phyloP scores from a whole-genome alignment of 2,797 vertebrate species.

The Platalea minor region DNA sequence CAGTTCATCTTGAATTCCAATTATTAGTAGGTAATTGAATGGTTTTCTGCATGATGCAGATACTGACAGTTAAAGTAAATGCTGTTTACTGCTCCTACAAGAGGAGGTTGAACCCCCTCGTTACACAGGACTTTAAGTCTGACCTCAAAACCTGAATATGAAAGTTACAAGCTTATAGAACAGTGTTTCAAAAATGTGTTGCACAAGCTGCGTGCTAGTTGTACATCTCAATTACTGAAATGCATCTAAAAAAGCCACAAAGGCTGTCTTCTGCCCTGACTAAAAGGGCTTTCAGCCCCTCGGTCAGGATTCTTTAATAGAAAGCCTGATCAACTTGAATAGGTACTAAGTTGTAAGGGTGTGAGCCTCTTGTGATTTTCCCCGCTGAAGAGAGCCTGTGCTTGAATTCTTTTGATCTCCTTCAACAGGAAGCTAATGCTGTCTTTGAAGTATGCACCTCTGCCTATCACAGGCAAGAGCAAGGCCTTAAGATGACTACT shows the following conservation, averaged over 20 bases:
- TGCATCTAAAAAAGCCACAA: neutral
- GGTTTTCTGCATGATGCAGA: neutral
- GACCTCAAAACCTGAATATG: neutral
- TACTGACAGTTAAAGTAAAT: neutral
- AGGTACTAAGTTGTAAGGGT: neutral
- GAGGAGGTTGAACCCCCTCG: neutral
- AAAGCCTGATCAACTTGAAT: neutral
- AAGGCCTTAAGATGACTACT: neutral
- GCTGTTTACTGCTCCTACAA: neutral
- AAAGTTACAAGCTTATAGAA: neutral
- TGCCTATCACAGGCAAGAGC: neutral
- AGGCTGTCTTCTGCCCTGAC: neutral
- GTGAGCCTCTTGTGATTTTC: neutral
- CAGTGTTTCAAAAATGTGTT: neutral
- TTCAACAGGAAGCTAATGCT: neutral
- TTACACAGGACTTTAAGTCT: neutral
- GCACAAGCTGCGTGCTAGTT: accelerated
- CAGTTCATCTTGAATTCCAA: neutral
- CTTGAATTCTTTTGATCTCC: neutral
- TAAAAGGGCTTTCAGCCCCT: neutral
- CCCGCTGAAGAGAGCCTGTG: neutral
- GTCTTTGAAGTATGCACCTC: neutral
- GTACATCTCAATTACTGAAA: neutral
- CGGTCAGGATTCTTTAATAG: neutral
- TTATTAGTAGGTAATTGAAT: neutral